These are phyloP conservation scores for Hemithea aestivaria DNA, from an alignment of 2,888 invertebrate species.

Conservation along the genomic window DNA sequence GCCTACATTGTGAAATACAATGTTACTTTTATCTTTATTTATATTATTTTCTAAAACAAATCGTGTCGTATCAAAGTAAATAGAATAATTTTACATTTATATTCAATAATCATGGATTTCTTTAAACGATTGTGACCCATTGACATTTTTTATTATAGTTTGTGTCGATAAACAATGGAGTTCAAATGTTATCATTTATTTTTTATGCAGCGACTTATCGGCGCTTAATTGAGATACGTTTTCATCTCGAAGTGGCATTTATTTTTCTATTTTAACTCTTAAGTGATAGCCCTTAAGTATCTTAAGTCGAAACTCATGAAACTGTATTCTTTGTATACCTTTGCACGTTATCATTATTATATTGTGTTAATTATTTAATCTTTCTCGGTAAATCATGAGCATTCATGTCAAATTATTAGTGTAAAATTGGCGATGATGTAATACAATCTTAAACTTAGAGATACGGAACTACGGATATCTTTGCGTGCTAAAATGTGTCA, in stretches of 20 bases:
- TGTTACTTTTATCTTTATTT: constrained; percentile 30
- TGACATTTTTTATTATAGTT: constrained; percentile 43
- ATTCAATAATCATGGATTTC: constrained; percentile 46
- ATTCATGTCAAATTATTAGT: constrained; percentile 5
- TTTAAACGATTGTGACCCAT: constrained; percentile 40
- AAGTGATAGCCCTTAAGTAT: constrained; percentile 33
- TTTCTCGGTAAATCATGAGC: constrained; percentile 15
- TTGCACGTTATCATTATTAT: constrained; percentile 17
- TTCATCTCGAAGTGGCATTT: constrained; percentile 52
- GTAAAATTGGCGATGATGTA: too few species aligned
- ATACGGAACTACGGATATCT: too few species aligned
- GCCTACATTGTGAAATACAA: constrained; percentile 6
- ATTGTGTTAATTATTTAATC: constrained; percentile 13
- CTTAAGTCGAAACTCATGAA: constrained; percentile 18
- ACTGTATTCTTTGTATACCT: constrained; percentile 18
- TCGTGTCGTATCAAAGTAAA: constrained; percentile 33
- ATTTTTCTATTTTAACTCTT: constrained; percentile 51
- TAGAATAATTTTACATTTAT: constrained; percentile 43
- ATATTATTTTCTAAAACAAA: constrained; percentile 38
- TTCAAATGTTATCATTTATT: constrained; percentile 48
- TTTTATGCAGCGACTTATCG: constrained; percentile 45
- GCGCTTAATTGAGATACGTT: constrained; percentile 32
- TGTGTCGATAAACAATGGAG: constrained; percentile 35
- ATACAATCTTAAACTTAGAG: constrained; percentile 5
- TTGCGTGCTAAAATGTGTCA: too few species aligned